Evolutionary conservation across 2,888 invertebrate genomes (phyloP).

Genomic region (Eupithecia inturbata): DNA sequence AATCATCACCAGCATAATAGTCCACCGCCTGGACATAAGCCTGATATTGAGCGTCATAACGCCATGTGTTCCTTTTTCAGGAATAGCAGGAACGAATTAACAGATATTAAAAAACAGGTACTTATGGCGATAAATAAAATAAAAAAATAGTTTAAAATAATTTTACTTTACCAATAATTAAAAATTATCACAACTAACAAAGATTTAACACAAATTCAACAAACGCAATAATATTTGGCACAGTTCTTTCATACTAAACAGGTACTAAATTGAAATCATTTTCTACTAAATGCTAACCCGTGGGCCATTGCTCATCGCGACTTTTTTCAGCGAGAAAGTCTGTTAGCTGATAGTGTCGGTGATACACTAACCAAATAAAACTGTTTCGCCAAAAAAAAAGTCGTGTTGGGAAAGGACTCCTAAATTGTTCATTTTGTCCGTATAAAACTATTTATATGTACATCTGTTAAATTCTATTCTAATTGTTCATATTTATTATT

Average conservation of each 20-base stretch:
- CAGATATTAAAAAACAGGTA: neutral
- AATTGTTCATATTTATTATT: conserved; percentile 16
- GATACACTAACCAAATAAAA: neutral
- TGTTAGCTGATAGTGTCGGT: neutral
- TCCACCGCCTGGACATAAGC: too few species aligned
- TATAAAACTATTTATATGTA: conserved; percentile 12
- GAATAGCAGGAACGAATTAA: neutral
- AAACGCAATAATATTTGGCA: conserved; percentile 41
- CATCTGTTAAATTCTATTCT: conserved; percentile 16
- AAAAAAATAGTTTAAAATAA: neutral
- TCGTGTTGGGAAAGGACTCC: neutral
- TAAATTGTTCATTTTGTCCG: conserved; percentile 31
- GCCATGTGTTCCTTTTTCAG: neutral
- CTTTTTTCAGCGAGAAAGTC: neutral
- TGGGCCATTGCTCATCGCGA: neutral
- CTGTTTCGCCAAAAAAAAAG: neutral
- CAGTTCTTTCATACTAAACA: conserved; percentile 33
- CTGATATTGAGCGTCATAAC: too few species aligned
- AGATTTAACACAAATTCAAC: conserved; percentile 33
- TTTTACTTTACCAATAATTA: conserved; percentile 32
- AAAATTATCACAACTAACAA: conserved; percentile 25
- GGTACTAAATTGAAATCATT: conserved; percentile 32
- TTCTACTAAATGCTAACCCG: conserved; percentile 42
- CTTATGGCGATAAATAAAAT: neutral
- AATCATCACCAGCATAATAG: too few species aligned